Evolutionary conservation across 2,113 vertebrate genomes (phyloP).

Genomic region (Chamaea fasciata): DNA sequence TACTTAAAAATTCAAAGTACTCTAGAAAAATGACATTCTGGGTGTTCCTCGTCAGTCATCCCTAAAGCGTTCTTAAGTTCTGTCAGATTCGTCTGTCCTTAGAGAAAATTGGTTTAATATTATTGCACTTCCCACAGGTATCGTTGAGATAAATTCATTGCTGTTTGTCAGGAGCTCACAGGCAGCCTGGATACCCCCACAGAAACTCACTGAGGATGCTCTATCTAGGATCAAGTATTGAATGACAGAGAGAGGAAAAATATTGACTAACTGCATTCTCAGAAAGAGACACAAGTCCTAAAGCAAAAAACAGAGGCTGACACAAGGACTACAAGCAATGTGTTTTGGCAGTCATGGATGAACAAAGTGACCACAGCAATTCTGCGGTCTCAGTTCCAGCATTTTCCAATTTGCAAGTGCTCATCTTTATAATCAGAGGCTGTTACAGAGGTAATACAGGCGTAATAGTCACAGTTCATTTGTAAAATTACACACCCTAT

Average conservation of each 20-base stretch:
- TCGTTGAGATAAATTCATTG: background rate
- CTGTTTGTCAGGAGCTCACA: background rate
- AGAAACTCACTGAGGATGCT: background rate
- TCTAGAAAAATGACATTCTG: background rate
- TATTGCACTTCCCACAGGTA: background rate
- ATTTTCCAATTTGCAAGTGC: background rate
- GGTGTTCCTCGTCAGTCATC: background rate
- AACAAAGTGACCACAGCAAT: background rate
- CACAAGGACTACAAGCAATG: background rate
- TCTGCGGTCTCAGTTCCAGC: background rate
- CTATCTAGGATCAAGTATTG: background rate
- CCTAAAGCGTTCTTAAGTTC: background rate
- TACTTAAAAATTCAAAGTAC: background rate
- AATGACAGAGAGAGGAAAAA: background rate
- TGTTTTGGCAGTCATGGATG: background rate
- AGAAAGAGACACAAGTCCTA: background rate
- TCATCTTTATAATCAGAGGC: background rate
- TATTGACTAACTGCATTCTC: background rate
- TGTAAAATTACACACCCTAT: background rate
- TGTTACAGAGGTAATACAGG: background rate
- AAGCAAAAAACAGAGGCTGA: background rate
- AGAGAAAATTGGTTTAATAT: background rate
- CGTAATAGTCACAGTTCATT: background rate
- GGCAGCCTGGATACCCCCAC: background rate
- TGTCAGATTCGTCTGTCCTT: background rate